Conservation (phyloP, 2,113 vertebrate genomes). For the Neolamprologus devosi region DNA sequence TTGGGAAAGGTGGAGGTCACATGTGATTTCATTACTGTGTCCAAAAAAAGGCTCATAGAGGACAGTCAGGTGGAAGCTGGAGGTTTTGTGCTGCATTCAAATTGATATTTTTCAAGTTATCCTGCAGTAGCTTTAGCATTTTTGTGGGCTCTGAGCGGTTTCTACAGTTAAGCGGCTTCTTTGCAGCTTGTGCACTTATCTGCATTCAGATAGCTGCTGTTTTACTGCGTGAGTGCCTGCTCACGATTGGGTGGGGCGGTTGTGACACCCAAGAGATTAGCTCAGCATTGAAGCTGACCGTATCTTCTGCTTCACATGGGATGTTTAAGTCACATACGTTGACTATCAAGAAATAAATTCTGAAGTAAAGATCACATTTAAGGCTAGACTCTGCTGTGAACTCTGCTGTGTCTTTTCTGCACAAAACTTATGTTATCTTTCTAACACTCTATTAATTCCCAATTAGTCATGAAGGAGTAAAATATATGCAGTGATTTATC, state of each 20-base stretch:
- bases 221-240: not conserved
- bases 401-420: not conserved
- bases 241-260: conserved; percentile 32
- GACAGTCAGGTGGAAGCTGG: not conserved
- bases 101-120: not conserved
- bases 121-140: not conserved
- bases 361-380: not conserved
- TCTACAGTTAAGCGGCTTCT: not conserved
- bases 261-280: conserved; percentile 46
- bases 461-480: not conserved
- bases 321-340: not conserved
- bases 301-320: not conserved
- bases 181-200: not conserved
- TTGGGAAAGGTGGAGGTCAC: not conserved
- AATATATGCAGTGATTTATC: not conserved
- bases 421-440: not conserved
- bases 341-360: not conserved
- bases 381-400: not conserved
- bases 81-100: not conserved
- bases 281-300: not conserved
- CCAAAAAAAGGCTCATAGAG: not conserved
- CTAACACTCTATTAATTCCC: not conserved
- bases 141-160: not conserved
- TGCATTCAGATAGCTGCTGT: not conserved
- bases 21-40: conserved; percentile 5